Evolutionary conservation across 1,140 invertebrate species (phyloP).

Genomic region (Belonocnema kinseyi): DNA sequence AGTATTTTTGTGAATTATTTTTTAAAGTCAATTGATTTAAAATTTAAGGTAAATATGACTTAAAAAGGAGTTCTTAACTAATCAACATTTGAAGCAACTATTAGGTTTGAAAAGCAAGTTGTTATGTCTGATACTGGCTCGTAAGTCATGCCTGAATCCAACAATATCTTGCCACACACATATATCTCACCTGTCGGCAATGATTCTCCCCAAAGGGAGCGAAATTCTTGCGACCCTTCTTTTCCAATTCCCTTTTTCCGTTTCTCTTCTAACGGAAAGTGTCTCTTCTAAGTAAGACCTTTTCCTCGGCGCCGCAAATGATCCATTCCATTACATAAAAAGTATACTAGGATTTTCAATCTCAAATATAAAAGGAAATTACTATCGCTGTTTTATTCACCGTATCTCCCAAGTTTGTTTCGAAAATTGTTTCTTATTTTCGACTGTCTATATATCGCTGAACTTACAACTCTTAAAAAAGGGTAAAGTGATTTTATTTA

Average conservation of each 20-base stretch:
- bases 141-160: not conserved
- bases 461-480: not conserved
- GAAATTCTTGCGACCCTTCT: slow-evolving; percentile 29
- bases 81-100: slow-evolving; percentile 21
- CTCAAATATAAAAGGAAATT: slow-evolving; percentile 25
- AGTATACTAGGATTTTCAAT: slow-evolving; percentile 10
- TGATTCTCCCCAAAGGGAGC: slow-evolving; percentile 20
- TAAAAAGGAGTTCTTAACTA: not conserved
- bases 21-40: too few species aligned
- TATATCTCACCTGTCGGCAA: slow-evolving; percentile 20
- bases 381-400: slow-evolving; percentile 12
- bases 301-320: slow-evolving; percentile 34
- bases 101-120: slow-evolving; percentile 7
- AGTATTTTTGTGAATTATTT: too few species aligned
- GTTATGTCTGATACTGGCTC: not conserved
- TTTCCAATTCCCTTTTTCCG: slow-evolving; percentile 34
- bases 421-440: not conserved
- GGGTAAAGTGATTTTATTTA: slow-evolving; percentile 13
- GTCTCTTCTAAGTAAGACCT: slow-evolving; percentile 14
- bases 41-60: not conserved
- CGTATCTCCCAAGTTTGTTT: not conserved
- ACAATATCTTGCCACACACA: slow-evolving; percentile 3
- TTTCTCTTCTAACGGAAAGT: not conserved
- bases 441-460: not conserved
- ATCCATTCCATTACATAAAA: slow-evolving; percentile 3